A percentile compares a stretch with the other conserved stretches of the same genome.
phyloP scores from a whole-genome alignment of 2,113 vertebrate genomes.

The Rhinoptilus africanus region DNA sequence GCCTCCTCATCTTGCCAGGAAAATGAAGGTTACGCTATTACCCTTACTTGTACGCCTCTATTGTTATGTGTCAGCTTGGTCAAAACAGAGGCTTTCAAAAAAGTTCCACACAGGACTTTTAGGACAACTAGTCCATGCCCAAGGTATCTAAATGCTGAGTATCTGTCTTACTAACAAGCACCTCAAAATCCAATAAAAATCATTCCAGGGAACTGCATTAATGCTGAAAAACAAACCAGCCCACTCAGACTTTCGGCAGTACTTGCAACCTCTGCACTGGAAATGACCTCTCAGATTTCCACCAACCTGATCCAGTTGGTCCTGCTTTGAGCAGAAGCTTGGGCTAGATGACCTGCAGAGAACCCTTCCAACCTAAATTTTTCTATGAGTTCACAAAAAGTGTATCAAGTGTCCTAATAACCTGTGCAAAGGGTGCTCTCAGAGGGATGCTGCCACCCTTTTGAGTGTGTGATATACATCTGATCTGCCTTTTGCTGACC shows the following conservation, averaged over 20 bases:
- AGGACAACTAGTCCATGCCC: background rate
- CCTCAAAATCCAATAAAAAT: background rate
- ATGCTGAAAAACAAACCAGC: background rate
- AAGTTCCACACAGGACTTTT: background rate
- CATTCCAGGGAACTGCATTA: background rate
- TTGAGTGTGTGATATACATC: background rate
- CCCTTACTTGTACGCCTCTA: background rate
- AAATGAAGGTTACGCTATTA: background rate
- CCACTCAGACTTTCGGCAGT: background rate
- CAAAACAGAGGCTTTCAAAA: background rate
- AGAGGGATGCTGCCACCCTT: background rate
- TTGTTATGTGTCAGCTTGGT: background rate
- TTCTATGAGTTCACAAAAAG: background rate
- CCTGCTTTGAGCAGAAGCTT: background rate
- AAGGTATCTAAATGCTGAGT: background rate
- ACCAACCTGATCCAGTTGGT: rapidly evolving
- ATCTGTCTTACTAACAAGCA: background rate
- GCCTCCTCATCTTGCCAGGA: background rate
- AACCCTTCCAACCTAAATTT: background rate
- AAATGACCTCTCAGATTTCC: background rate
- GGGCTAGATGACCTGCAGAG: background rate
- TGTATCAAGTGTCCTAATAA: background rate
- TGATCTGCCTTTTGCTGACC: background rate
- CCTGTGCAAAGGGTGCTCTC: background rate
- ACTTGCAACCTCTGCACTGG: background rate